Conservation (phyloP, 2,113 vertebrate genomes). For the Aramus guarauna region DNA sequence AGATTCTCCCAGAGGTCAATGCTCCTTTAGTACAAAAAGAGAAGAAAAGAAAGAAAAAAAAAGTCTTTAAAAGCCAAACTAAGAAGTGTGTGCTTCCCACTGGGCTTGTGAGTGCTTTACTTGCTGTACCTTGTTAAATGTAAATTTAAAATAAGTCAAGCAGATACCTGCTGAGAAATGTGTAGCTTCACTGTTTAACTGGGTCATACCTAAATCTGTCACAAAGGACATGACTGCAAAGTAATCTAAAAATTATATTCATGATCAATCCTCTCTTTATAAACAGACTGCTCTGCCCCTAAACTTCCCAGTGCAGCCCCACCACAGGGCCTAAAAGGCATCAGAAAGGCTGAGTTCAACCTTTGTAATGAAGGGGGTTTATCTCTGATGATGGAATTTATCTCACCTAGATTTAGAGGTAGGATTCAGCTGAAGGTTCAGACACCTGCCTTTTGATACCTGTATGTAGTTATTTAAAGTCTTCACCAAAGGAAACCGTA, state of each 20-base stretch:
- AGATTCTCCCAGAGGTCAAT: background rate
- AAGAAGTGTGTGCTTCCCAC: background rate
- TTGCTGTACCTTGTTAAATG: background rate
- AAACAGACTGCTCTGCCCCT: background rate
- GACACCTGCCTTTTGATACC: background rate
- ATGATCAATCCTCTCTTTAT: background rate
- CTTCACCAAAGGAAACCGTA: background rate
- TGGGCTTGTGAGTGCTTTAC: background rate
- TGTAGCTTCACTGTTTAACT: background rate
- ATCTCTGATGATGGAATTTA: background rate
- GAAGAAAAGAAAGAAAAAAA: background rate
- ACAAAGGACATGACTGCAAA: background rate
- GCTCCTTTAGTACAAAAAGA: background rate
- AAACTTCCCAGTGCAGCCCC: background rate
- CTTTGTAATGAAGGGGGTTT: background rate
- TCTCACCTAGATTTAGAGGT: background rate
- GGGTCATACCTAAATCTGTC: background rate
- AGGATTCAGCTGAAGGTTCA: background rate
- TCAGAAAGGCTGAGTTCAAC: background rate
- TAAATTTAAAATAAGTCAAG: background rate
- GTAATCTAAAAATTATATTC: background rate
- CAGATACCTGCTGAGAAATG: background rate
- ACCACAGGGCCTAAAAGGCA: background rate
- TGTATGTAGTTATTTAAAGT: background rate
- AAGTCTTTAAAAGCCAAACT: background rate